phyloP scores from a whole-genome alignment of 1,140 invertebrate species.

The Akabosia matsudoensis region DNA sequence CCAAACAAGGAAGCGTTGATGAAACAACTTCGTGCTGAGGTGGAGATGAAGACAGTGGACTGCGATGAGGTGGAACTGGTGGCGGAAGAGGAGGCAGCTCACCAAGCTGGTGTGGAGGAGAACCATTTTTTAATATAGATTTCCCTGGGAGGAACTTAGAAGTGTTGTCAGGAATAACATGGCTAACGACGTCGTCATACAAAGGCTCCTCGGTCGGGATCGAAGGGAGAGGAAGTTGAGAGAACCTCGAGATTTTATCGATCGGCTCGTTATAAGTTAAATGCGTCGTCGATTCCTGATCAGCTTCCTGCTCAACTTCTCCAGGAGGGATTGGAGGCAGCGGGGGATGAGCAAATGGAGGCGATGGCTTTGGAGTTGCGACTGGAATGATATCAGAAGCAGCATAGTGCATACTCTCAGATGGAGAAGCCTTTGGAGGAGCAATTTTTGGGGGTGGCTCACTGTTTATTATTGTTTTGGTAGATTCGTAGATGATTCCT shows the following conservation, averaged over 20 bases:
- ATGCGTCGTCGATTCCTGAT: neutral
- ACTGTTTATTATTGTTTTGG: neutral
- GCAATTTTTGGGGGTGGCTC: neutral
- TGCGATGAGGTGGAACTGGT: slow-evolving; percentile 16
- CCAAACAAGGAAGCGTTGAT: slow-evolving; percentile 33
- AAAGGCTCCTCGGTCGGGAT: slow-evolving; percentile 33
- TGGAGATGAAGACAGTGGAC: slow-evolving; percentile 23
- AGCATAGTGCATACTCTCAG: slow-evolving; percentile 44
- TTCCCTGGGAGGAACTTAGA: neutral
- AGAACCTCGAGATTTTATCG: slow-evolving; percentile 15
- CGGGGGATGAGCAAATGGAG: slow-evolving; percentile 10
- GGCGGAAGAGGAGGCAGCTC: slow-evolving; percentile 24
- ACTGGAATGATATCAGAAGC: slow-evolving; percentile 35
- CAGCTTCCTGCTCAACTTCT: slow-evolving; percentile 1
- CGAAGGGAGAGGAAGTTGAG: neutral
- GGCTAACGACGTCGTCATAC: slow-evolving; percentile 44
- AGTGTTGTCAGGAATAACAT: neutral
- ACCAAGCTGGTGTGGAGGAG: slow-evolving; percentile 5
- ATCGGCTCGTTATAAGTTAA: slow-evolving; percentile 34
- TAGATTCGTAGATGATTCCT: slow-evolving; percentile 13
- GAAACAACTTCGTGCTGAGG: slow-evolving; percentile 35
- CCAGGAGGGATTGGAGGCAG: neutral
- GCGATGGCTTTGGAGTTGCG: neutral
- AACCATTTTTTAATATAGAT: neutral
- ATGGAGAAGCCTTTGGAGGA: neutral